These are phyloP conservation scores for Eucidaris tribuloides DNA, from an alignment of 35 echinoderm and acorn worm genomes.

Conservation along the genomic window DNA sequence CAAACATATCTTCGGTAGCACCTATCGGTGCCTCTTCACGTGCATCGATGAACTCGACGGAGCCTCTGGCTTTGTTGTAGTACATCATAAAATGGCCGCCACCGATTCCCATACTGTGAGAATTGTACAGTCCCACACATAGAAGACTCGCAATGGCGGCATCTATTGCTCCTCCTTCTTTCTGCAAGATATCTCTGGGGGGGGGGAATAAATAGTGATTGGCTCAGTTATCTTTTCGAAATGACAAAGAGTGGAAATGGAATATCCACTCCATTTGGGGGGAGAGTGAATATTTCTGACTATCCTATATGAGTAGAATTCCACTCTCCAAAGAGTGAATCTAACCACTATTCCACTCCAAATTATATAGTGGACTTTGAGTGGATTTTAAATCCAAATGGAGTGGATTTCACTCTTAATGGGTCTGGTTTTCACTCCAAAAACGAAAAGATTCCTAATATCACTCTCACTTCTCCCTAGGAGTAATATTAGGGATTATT, in stretches of 20 bases:
- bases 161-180: conserved; percentile 70
- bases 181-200: conserved; percentile 69
- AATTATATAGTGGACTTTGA: too few species aligned
- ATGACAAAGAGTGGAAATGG: not conserved
- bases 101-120: conserved; percentile 80
- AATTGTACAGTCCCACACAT: conserved; percentile 69
- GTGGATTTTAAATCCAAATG: too few species aligned
- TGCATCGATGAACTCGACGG: conserved; percentile 29
- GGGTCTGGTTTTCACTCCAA: too few species aligned
- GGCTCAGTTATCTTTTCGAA: not conserved
- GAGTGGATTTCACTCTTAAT: too few species aligned
- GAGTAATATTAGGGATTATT: too few species aligned
- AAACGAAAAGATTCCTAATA: too few species aligned
- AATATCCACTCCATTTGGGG: not conserved
- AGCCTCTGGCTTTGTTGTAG: conserved; percentile 29
- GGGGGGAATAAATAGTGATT: too few species aligned
- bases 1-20: conserved; percentile 59
- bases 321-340: not conserved
- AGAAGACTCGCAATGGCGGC: conserved; percentile 65
- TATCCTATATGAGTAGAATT: not conserved
- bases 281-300: not conserved
- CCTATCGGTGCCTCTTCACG: conserved; percentile 61
- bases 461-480: too few species aligned
- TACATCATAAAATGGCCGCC: conserved; percentile 75
- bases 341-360: not conserved